phyloP scores from a whole-genome alignment of 2,888 invertebrate species.

The Hypercompe scribonia region DNA sequence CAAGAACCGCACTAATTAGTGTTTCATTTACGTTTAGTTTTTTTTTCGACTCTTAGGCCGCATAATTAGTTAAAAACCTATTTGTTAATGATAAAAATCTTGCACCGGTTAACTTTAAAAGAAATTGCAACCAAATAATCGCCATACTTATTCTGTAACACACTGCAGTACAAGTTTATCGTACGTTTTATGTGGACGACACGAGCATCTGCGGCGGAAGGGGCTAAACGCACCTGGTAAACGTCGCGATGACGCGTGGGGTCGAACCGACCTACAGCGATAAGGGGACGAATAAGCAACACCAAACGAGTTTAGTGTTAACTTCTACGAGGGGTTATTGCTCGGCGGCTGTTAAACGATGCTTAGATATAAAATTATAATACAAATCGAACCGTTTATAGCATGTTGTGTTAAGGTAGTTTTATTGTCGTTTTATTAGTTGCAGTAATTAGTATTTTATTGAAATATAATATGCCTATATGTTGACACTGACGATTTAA shows the following conservation, averaged over 20 bases:
- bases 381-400: conserved; percentile 53
- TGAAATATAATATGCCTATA: conserved; percentile 40
- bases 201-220: conserved; percentile 72
- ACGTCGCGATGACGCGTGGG: conserved; percentile 62
- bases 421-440: conserved; percentile 57
- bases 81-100: neutral
- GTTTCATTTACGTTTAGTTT: neutral
- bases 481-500: conserved; percentile 37
- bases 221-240: conserved; percentile 77
- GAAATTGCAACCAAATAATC: neutral
- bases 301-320: conserved; percentile 68
- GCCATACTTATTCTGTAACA: conserved; percentile 24
- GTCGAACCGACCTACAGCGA: conserved; percentile 67
- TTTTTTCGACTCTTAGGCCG: neutral
- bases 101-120: neutral
- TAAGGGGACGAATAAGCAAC: conserved; percentile 63
- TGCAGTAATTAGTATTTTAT: conserved; percentile 45
- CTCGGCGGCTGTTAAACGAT: conserved; percentile 54
- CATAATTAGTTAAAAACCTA: neutral
- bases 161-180: conserved; percentile 50
- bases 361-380: conserved; percentile 59
- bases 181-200: conserved; percentile 47
- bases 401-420: conserved; percentile 45
- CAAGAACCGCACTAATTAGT: neutral
- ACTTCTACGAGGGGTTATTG: conserved; percentile 65